Base-by-base conservation (phyloP, 2,113 vertebrate species). In the Nanger granti region DNA sequence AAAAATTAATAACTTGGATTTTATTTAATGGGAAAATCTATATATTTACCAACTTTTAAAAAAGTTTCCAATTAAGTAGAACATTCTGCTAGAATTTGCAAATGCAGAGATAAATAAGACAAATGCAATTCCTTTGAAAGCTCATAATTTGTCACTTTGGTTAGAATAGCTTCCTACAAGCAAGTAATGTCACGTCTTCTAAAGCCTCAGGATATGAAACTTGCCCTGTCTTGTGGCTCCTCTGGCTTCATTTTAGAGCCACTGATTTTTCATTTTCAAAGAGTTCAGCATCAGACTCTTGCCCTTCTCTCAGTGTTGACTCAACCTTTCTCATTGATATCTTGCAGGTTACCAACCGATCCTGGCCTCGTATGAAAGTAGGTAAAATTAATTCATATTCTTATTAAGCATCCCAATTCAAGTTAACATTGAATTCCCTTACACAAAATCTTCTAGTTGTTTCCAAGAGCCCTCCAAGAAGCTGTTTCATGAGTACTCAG, bases 331-430 rank as follows among this genome's bases (percentile, higher is more conserved):
- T 34, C 44, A 18, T 11, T 29, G 22, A 29, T 18, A 34, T 76
- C 69, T 87, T 86, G 34, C 15, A 87, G n/a, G 60, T 86, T 86
- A 85, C 55, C 29, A 79, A 54, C 8, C 52, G n/a, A 95, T 73
- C 9, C 18, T 88, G 9, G 41, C n/a, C 24, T 96, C 6, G 28
- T 26, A 28, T 66, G 26, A 60, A 20, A 89, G 17, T 55, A 17
- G 11, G 28, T 14, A 20, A 60, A 93, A 84, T 83, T 62, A 87
- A 80, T 85, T 92, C n/a, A 79, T 49, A 69, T 55, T 87, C 7
- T 96, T 62, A 92, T 95, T 89, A 96, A 97, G 17, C 3, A 87
- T 4, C 7, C 52, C 96, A 90, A 49, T 95, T 90, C 93, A 96
- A 87, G 84, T 85, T 49, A 52, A 87, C 55, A 87, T n/a, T 14